Conservation (phyloP, 2,888 invertebrate genomes). For the Pharmacophagus antenor region DNA sequence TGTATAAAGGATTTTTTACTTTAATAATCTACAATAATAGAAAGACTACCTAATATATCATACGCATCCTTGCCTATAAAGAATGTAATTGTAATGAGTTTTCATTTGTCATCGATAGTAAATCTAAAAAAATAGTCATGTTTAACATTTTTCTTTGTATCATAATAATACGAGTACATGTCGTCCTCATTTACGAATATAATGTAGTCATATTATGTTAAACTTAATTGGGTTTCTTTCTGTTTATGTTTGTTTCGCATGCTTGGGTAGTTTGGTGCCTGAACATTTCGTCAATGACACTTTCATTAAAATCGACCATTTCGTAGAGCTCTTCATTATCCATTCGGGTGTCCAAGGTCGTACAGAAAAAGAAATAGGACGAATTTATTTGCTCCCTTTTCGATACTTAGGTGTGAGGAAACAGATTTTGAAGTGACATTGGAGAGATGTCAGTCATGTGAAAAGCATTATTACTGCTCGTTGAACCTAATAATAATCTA, state of each 20-base stretch:
- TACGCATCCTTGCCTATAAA: no score
- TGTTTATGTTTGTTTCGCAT: slow-evolving; percentile 21
- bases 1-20: no score
- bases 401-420: slow-evolving; percentile 23
- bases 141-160: background rate
- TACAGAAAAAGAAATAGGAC: slow-evolving; percentile 16
- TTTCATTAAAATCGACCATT: slow-evolving; percentile 19
- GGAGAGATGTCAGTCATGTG: slow-evolving; percentile 38
- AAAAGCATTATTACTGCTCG: slow-evolving; percentile 47
- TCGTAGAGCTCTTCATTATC: slow-evolving; percentile 24
- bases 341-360: slow-evolving; percentile 22
- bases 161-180: background rate
- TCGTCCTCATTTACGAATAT: background rate
- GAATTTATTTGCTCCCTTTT: slow-evolving; percentile 14
- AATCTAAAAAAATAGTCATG: background rate
- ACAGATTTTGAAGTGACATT: slow-evolving; percentile 44
- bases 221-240: slow-evolving; percentile 22
- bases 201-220: slow-evolving; percentile 6
- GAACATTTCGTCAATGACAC: slow-evolving; percentile 24
- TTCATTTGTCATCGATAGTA: no score
- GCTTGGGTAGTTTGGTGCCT: slow-evolving; percentile 9
- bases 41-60: no score
- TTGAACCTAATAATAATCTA: slow-evolving; percentile 29
- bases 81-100: no score
- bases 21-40: no score